A percentile compares a stretch with the other conserved stretches of the same genome.
Evolutionary conservation across 1,140 invertebrate species (phyloP).

Genomic region (Metopolophium dirhodum): DNA sequence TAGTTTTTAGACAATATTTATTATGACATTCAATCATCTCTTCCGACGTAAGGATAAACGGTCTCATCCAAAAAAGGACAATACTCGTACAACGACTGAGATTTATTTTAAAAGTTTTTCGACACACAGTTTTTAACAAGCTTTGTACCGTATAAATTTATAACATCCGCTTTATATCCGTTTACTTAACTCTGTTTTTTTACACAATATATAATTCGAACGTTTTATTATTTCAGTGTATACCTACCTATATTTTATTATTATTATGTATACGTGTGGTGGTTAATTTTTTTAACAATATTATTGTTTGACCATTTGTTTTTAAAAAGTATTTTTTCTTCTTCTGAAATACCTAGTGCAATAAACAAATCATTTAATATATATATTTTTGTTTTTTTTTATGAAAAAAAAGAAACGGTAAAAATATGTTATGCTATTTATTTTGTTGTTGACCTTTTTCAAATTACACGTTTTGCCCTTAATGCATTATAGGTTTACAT

Average conservation of each 20-base stretch:
- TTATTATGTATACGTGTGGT: neutral
- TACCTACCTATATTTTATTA: neutral
- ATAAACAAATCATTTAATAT: neutral
- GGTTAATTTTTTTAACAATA: neutral
- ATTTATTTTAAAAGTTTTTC: conserved; percentile 2
- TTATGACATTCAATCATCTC: neutral
- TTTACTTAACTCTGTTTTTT: neutral
- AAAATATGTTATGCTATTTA: neutral
- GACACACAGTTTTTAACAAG: neutral
- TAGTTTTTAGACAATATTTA: neutral
- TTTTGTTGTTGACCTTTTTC: neutral
- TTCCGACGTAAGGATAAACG: neutral
- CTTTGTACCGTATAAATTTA: neutral
- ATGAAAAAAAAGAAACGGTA: neutral
- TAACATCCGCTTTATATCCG: neutral
- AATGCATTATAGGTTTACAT: neutral
- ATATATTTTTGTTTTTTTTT: neutral
- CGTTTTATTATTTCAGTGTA: neutral
- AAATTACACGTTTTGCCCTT: neutral
- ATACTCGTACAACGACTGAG: neutral
- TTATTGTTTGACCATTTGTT: neutral
- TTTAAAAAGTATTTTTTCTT: neutral
- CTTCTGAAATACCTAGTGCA: neutral
- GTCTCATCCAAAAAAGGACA: neutral
- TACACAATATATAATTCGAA: neutral